Evolutionary conservation across 2,113 vertebrate genomes (phyloP), one percentile per base, ranked within the genome.

Genomic region (human (Homo sapiens)): DNA sequence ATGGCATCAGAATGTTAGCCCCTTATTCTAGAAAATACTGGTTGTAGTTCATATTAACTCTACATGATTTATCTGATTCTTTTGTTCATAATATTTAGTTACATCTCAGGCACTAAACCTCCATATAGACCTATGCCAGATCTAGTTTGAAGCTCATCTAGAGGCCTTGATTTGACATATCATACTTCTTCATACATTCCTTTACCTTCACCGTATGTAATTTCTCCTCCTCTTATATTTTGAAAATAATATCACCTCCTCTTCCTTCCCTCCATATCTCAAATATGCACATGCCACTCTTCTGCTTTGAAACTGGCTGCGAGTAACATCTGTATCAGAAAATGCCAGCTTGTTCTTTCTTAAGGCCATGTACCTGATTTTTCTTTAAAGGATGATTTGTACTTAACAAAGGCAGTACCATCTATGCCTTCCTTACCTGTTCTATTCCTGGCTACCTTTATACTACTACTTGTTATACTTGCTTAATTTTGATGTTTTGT

Each of bases 221-320:
- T 94, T 84, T 95, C 32, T 84, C 43, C 17, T 85, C 23, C 79
- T 86, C 22, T 89, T 84, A n/a, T 83, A 59, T 82, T 90, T 94
- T 96, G 59, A 78, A 93, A 84, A 45, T 87, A 86, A 5, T 82
- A 3, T 52, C 35, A 86, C 23, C 5, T 43, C 18, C 18, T 93
- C 11, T 43, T 80, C 23, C 80, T 80, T 81, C 6, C 8, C 0
- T 92, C 16, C 0, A 7, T 82, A 72, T 50, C 9, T 9, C n/a
- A 89, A 89, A 45, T 82, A 75, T 6, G 38, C 0, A n/a, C 8
- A 50, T 6, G 25, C 6, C 13, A 76, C 1, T 50, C 7, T 57
- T 82, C 20, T 55, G 32, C n/a, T 82, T 96, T 87, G 75, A 93
- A 90, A 89, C n/a, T 55, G 66, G 6, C 73, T 93, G 8, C 5